phyloP scores from a whole-genome alignment of 2,113 vertebrate species.

The Myotis davidii region DNA sequence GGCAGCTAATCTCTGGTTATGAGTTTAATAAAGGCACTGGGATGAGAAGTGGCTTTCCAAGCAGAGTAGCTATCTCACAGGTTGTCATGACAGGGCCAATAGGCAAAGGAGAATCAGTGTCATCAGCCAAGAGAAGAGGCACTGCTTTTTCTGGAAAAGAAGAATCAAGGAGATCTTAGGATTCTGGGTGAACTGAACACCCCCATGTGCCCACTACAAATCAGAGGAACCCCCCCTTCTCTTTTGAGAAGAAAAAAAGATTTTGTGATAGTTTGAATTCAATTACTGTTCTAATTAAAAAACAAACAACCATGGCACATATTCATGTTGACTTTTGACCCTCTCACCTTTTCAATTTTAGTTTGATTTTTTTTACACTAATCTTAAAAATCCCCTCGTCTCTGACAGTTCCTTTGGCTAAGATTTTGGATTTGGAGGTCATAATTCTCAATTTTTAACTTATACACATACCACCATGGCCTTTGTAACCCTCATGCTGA shows the following conservation, averaged over 20 bases:
- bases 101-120: background rate
- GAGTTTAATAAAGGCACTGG: background rate
- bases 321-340: background rate
- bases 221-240: background rate
- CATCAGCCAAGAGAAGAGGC: background rate
- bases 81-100: background rate
- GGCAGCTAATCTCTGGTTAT: background rate
- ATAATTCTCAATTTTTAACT: background rate
- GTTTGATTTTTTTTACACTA: background rate
- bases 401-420: background rate
- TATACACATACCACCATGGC: background rate
- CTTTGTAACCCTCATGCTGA: background rate
- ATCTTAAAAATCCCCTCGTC: background rate
- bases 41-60: background rate
- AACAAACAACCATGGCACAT: background rate
- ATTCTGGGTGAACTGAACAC: background rate
- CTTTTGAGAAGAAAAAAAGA: background rate
- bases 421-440: background rate
- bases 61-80: background rate
- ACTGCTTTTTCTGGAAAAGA: background rate
- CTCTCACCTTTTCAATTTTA: background rate
- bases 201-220: background rate
- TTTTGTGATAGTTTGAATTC: no score
- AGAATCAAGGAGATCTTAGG: background rate
- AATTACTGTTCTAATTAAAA: no score